Percentiles rank a stretch among this genome's conserved stretches.
These are phyloP conservation scores for Aix galericulata DNA, from an alignment of 2,113 vertebrate species.

Conservation along the genomic window DNA sequence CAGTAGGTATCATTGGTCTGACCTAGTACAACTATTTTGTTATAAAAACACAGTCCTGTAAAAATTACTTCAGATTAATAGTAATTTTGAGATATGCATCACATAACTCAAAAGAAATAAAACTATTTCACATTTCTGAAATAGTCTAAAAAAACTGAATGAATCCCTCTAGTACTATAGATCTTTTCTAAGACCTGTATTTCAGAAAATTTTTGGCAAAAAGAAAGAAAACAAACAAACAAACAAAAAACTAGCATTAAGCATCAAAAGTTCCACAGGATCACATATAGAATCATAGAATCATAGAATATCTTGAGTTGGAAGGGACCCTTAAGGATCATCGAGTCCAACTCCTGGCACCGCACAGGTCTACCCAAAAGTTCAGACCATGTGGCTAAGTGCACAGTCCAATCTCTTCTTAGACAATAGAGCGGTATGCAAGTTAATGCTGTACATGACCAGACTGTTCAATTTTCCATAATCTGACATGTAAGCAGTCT, in stretches of 20 bases:
- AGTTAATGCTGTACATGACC: neutral
- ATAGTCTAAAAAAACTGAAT: neutral
- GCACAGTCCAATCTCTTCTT: too few relatives aligned
- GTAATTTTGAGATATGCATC: neutral
- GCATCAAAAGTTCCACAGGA: neutral
- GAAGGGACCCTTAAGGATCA: too few relatives aligned
- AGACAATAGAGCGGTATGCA: neutral
- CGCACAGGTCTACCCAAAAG: too few relatives aligned
- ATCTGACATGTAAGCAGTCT: neutral
- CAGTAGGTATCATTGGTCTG: neutral
- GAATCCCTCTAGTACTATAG: neutral
- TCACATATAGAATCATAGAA: too few relatives aligned
- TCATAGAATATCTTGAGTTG: too few relatives aligned
- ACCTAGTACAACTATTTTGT: neutral
- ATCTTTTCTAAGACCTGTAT: neutral
- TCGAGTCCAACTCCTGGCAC: too few relatives aligned
- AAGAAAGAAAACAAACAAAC: neutral
- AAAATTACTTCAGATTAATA: neutral
- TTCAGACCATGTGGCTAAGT: too few relatives aligned
- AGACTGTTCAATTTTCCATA: neutral
- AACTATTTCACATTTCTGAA: neutral
- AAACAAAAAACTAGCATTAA: neutral
- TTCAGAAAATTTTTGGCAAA: neutral
- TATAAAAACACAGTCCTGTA: neutral
- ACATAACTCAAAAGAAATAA: neutral